phyloP scores from a whole-genome alignment of 2,888 invertebrate species.

The Coelogynopora nodosa region DNA sequence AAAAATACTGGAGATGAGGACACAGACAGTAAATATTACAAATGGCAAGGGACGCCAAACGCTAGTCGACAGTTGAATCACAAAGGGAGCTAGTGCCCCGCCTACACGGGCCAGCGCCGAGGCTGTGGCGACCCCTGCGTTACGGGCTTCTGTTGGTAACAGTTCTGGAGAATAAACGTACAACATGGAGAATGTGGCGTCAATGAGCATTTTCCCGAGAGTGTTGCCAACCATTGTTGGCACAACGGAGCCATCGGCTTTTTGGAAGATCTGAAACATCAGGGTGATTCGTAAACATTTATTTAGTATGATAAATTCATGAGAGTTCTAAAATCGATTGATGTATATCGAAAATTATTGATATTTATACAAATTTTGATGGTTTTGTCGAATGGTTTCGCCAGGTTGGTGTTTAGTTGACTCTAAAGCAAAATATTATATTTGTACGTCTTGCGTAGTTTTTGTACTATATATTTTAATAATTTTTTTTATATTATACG shows the following conservation, averaged over 20 bases:
- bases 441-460: too few relatives aligned
- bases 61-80: neutral
- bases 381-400: too few relatives aligned
- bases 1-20: neutral
- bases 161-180: conserved; percentile 7
- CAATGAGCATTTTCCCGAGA: neutral
- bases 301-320: too few relatives aligned
- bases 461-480: too few relatives aligned
- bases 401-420: too few relatives aligned
- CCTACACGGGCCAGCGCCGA: neutral
- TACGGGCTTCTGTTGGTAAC: neutral
- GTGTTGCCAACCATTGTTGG: neutral
- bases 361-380: too few relatives aligned
- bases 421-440: too few relatives aligned
- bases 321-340: too few relatives aligned
- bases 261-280: neutral
- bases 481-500: too few relatives aligned
- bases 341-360: too few relatives aligned
- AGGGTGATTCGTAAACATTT: too few relatives aligned
- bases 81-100: neutral
- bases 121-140: neutral
- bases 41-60: conserved; percentile 29
- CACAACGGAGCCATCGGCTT: neutral
- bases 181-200: neutral
- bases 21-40: neutral